These are phyloP conservation scores for Sebastes taczanowskii DNA, from an alignment of 2,797 vertebrate genomes.

Conservation along the genomic window DNA sequence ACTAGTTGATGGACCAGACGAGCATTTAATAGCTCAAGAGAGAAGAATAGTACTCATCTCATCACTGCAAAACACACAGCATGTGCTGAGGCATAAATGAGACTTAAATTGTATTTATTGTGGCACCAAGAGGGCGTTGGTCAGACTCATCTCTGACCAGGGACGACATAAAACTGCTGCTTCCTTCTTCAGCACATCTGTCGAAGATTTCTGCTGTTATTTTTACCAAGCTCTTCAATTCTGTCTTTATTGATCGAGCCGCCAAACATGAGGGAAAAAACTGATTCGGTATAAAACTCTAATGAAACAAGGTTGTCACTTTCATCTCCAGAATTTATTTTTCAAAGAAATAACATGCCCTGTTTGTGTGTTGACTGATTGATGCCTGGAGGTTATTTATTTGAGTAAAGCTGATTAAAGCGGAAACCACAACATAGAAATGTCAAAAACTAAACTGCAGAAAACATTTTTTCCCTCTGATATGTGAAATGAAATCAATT, in stretches of 20 bases:
- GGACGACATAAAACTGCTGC: neutral
- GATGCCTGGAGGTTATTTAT: neutral
- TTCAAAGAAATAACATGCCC: neutral
- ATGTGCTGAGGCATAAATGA: neutral
- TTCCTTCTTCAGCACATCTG: neutral
- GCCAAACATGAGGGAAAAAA: neutral
- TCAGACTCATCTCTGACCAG: neutral
- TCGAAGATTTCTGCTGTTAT: neutral
- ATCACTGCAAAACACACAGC: neutral
- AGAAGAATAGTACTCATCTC: neutral
- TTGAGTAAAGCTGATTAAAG: neutral
- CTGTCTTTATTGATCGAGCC: neutral
- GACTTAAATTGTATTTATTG: neutral
- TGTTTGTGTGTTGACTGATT: neutral
- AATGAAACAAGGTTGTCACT: neutral
- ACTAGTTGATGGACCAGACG: neutral
- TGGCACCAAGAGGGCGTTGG: neutral
- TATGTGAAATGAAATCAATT: conserved; percentile 1
- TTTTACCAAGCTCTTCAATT: neutral
- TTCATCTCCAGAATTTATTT: neutral
- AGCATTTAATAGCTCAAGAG: neutral
- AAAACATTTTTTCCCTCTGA: neutral
- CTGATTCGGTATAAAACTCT: neutral
- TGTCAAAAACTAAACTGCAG: neutral
- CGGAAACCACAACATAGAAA: neutral